Evolutionary conservation across 2,113 vertebrate species (phyloP).

Genomic region (Tylochromis polylepis): DNA sequence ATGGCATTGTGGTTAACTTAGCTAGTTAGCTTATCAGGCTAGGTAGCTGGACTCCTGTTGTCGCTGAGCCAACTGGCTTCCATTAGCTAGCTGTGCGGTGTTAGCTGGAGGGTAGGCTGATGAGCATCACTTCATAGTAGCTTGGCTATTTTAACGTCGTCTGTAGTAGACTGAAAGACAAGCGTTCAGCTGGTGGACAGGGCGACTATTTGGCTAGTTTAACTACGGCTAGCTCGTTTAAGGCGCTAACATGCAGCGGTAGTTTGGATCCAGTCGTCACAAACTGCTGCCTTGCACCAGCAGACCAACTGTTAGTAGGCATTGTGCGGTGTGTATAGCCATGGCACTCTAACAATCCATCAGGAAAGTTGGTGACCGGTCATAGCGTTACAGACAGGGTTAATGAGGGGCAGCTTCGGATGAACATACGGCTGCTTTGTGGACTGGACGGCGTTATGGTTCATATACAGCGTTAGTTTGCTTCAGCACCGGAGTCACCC

Average conservation of each 20-base stretch:
- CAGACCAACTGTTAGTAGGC: slow-evolving; percentile 5
- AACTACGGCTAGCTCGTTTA: not conserved
- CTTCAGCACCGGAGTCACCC: not conserved
- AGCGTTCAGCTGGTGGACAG: not conserved
- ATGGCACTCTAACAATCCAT: slow-evolving; percentile 21
- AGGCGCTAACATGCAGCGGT: slow-evolving; percentile 7
- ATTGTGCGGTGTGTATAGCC: slow-evolving; percentile 55
- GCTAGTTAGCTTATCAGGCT: slow-evolving; percentile 46
- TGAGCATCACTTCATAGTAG: not conserved
- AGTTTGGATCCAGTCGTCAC: not conserved
- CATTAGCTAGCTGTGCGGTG: not conserved
- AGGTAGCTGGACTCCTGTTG: not conserved
- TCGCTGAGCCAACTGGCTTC: not conserved
- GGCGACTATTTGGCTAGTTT: not conserved
- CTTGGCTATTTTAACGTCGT: not conserved
- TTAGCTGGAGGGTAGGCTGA: not conserved
- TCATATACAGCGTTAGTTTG: not conserved
- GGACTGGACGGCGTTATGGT: not conserved
- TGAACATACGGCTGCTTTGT: not conserved
- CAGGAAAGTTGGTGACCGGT: not conserved
- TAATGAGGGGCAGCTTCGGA: not conserved
- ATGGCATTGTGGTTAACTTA: slow-evolving; percentile 45
- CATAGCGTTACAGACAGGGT: not conserved
- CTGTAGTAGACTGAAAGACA: not conserved
- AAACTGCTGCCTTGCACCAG: not conserved